Percentiles rank a stretch among this genome's conserved stretches.
Conservation (phyloP, 1,140 invertebrate genomes). For the Drosophila ambigua region DNA sequence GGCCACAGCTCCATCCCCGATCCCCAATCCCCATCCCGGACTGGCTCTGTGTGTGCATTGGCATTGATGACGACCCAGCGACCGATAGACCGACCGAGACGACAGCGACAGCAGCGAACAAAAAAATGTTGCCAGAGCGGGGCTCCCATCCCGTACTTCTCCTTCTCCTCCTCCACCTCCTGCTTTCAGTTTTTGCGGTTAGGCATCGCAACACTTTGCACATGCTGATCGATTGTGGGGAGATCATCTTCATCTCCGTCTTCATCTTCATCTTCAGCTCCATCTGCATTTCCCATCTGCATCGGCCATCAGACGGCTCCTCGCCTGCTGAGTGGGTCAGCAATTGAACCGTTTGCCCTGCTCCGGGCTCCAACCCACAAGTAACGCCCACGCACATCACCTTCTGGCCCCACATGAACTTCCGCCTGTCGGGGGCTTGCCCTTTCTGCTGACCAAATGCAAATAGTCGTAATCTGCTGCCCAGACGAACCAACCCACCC, state of each 20-base stretch:
- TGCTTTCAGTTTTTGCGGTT: slow-evolving; percentile 15
- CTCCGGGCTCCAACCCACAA: slow-evolving; percentile 3
- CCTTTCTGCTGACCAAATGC: slow-evolving; percentile 52
- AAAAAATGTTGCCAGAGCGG: slow-evolving; percentile 33
- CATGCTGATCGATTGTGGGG: slow-evolving; percentile 51
- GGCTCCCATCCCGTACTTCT: background rate
- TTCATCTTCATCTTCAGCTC: slow-evolving; percentile 45
- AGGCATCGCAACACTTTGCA: slow-evolving; percentile 47
- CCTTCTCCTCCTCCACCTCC: background rate
- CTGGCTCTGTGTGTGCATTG: slow-evolving; percentile 23
- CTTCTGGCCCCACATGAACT: too few species aligned
- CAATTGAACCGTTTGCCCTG: slow-evolving; percentile 30
- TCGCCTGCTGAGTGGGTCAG: slow-evolving; percentile 45
- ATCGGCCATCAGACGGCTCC: slow-evolving; percentile 13
- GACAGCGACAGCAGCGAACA: slow-evolving; percentile 64
- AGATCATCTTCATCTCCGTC: slow-evolving; percentile 43
- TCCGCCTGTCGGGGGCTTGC: too few species aligned
- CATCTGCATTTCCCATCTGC: slow-evolving; percentile 13
- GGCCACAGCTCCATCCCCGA: slow-evolving; percentile 16
- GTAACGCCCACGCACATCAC: slow-evolving; percentile 42
- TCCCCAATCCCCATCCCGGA: slow-evolving; percentile 1
- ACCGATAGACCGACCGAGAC: slow-evolving; percentile 69
- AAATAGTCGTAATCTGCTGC: slow-evolving; percentile 52
- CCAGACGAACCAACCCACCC: background rate
- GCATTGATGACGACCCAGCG: slow-evolving; percentile 82